These are phyloP conservation scores for Cygnus olor DNA, from an alignment of 2,797 vertebrate species.

Conservation along the genomic window DNA sequence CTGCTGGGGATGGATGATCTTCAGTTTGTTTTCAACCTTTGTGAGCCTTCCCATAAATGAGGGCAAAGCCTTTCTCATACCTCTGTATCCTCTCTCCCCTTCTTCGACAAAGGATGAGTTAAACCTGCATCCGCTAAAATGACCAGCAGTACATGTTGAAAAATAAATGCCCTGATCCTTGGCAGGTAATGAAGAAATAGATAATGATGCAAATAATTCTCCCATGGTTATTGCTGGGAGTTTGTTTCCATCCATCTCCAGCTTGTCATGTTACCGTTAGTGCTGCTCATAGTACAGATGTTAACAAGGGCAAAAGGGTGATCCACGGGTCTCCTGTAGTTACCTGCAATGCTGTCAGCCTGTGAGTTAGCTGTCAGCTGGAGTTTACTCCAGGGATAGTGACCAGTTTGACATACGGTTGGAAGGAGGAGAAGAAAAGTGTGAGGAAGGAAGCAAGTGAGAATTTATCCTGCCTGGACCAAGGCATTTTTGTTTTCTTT, in stretches of 20 bases:
- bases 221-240: neutral
- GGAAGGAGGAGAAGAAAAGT: neutral
- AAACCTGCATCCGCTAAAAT: constrained; percentile 9
- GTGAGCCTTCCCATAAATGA: neutral
- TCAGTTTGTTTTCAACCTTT: neutral
- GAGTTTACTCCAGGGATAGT: neutral
- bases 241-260: constrained; percentile 44
- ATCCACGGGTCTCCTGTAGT: neutral
- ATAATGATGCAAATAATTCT: constrained; percentile 62
- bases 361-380: constrained; percentile 23
- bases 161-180: constrained; percentile 34
- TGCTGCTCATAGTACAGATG: constrained; percentile 49
- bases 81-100: neutral
- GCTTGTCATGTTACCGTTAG: constrained; percentile 57
- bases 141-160: constrained; percentile 24
- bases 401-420: neutral
- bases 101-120: neutral
- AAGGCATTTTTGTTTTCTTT: neutral
- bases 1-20: neutral
- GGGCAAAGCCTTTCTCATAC: neutral
- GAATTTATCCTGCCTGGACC: neutral
- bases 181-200: constrained; percentile 57
- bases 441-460: neutral
- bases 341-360: neutral
- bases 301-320: constrained; percentile 53